Evolutionary conservation across 2,113 vertebrate species (phyloP), one percentile per base, ranked within the genome.

Genomic region (Erinaceus europaeus): DNA sequence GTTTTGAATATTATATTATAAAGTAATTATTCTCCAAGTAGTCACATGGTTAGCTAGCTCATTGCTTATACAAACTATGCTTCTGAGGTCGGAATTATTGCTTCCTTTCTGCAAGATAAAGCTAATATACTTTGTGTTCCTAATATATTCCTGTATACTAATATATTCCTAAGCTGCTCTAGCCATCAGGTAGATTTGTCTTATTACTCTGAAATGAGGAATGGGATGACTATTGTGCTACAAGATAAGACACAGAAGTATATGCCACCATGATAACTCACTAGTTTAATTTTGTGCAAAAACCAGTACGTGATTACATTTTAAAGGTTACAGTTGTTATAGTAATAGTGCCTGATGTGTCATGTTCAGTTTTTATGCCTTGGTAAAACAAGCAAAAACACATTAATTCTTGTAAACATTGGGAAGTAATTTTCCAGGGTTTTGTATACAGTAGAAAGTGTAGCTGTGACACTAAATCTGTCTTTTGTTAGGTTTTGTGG

Each of bases 351-450:
- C n/a, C n/a, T 71, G 79, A 29, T 55, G 29, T 61, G n/a, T 3
- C 48, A 42, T 92, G 53, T 50, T 89, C 14, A 71, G 17, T 87
- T 91, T 79, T 83, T 80, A 67, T 83, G 32, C 34, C 29, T 59
- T 85, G 32, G 40, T 55, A 76, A 91, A 90, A 68, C 52, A 85
- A 64, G n/a, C 21, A 88, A 29, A 92, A 92, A 61, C 46, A 57
- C 2, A 42, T 76, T 78, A 57, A 62, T 91, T 89, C 34, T 90
- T 55, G 14, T 90, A 61, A 90, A 61, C 29, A 88, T 38, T 92
- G 78, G 74, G n/a, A 82, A 84, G 38, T 80, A 72, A 71, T 36
- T 73, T 90, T 74, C 7, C 27, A 59, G 5, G 82, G 6, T 84
- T 91, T 73, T 89, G 18, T 73, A 12, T 36, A 68, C 25, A 83